Evolutionary conservation across 2,113 vertebrate genomes (phyloP), one percentile per base, ranked within the genome.

Genomic region (Alectura lathami): DNA sequence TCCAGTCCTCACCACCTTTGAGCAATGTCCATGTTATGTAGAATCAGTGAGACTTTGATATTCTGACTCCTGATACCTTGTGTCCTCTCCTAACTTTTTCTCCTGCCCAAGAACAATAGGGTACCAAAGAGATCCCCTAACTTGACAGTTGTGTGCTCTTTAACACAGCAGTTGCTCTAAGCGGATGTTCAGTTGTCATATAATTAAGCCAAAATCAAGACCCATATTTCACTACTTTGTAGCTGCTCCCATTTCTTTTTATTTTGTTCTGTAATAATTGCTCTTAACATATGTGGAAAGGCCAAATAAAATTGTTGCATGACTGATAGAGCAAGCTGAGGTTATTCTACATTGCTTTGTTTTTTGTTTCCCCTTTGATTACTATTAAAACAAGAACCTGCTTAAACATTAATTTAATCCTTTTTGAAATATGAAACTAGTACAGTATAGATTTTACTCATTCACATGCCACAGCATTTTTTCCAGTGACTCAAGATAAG

Each of bases 401-500:
- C 77, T 92, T 94, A 94, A 93, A 93, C 57, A 54, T 86, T 93
- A 85, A 69, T 97, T 94, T 94, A 88, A 66, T 84, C 16, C 94
- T 81, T 96, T 97, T 94, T 95, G 81, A 97, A 97, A 94, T 77
- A 40, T 76, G 95, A 96, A 96, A 89, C 95, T 26, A 45, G 69
- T 38, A 62, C 29, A 45, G 85, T 95, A 43, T 68, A 73, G 91
- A 94, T 97, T 97, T 94, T 97, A 95, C 95, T 97, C 91, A 96
- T 91, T 95, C 93, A 83, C 96, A 92, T 96, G 91, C 84, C 93
- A 94, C 86, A 94, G 86, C 95, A 95, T 97, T 97, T 97, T 95
- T 97, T 96, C 94, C 94, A 95, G 76, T 98, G 97, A 98, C 97
- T 98, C 97, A 98, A 83, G 82, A 42, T 75, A 89, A 81, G 93